Evolutionary conservation across 2,113 vertebrate genomes (phyloP).

Genomic region (Mesitornis unicolor): DNA sequence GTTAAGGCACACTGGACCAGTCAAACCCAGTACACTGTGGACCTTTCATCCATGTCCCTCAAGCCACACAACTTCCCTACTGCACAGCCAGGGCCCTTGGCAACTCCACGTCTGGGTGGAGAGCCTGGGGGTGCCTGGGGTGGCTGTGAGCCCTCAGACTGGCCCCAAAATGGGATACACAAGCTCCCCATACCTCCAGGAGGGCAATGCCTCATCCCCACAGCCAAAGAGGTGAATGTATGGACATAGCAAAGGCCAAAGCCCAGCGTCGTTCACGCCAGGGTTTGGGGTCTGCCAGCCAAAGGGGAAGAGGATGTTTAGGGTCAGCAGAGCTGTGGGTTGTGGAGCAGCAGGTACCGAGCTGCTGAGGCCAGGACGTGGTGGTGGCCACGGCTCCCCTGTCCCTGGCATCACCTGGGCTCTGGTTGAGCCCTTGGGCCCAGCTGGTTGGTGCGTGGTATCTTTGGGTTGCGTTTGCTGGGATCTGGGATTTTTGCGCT

Average conservation of each 20-base stretch:
- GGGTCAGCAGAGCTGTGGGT: background rate
- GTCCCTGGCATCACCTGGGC: background rate
- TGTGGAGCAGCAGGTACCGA: background rate
- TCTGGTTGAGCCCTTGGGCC: background rate
- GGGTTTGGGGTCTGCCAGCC: background rate
- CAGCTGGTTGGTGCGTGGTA: background rate
- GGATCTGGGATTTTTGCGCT: background rate
- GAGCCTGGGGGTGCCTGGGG: background rate
- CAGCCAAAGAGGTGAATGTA: background rate
- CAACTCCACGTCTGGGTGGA: background rate
- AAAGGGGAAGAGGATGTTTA: background rate
- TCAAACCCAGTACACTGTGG: background rate
- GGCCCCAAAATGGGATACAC: background rate
- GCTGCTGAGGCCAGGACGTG: background rate
- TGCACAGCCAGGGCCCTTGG: background rate
- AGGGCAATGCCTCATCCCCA: background rate
- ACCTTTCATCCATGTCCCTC: background rate
- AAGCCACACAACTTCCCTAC: background rate
- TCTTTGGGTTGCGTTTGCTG: background rate
- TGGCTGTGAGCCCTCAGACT: background rate
- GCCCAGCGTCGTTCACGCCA: background rate
- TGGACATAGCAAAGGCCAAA: background rate
- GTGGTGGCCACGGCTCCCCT: background rate
- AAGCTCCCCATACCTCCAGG: background rate
- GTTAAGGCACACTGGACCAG: background rate